Evolutionary conservation across 2,888 invertebrate species (phyloP), one percentile per base, ranked within the genome.

Genomic region (Pristionchus exspectatus): DNA sequence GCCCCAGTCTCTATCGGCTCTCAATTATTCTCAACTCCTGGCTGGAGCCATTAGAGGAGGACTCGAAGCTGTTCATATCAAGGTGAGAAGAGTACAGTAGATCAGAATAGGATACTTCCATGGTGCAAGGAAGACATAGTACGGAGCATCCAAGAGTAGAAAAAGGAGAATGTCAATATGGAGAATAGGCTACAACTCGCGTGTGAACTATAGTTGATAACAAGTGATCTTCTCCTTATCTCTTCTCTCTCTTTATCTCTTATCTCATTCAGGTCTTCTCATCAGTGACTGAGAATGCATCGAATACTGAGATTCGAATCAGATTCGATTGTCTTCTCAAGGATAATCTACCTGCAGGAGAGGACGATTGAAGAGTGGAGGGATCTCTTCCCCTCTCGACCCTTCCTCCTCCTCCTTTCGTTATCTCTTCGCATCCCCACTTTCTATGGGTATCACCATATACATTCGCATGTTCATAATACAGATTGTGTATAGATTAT

Each of bases 321-420:
- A 98, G 98, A 95, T 99, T 98, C 95, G 97, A 98, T 91, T 97
- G 98, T 95, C 96, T 98, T 95, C 96, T 99, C 95, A 98, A 99
- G 96, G 99, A 99, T 96, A 98, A 98, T 1, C 97, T 99, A 94
- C 99, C 99, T 18, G 98, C 98, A 72, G 99, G 99, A 38, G 99
- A 99, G 96, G 99, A 99, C 69, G 92, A 94, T 90, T 94, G 90
- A 93, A n/a, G 9, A 69, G 69, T 30, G 72, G 33, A 72, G 14
- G 7, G 33, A 72, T 30, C 30, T 12, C 16, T 4, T 24, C n/a
- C 24, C 12, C 50, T n/a, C 30, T 14, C 24, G 14, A 24, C 63
- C 63, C 69, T 14, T 44, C 50, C 87, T n/a, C 38, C 44, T 27
- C 44, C 33, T 86, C n/a, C n/a, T 18, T 83, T 30, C 27, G 10